A percentile compares a stretch with the other conserved stretches of the same genome.
These are phyloP conservation scores for Sebastes diaconus DNA, from an alignment of 2,797 vertebrate genomes.

Conservation along the genomic window DNA sequence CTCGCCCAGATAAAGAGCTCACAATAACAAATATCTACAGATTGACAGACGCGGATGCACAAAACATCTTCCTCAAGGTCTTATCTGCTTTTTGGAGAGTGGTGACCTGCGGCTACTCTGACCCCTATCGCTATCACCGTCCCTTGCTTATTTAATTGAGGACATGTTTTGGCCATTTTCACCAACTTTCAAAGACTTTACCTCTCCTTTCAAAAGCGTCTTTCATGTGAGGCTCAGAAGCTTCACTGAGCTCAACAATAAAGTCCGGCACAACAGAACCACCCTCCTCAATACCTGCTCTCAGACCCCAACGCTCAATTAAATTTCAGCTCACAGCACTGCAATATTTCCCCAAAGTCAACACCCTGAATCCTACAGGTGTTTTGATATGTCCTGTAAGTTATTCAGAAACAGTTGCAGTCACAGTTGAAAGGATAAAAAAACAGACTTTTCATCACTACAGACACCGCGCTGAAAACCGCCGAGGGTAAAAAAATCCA, in stretches of 20 bases:
- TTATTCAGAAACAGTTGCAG: slow-evolving; percentile 10
- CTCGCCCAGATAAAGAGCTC: neutral
- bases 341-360: slow-evolving; percentile 3
- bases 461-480: neutral
- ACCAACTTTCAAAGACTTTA: slow-evolving; percentile 9
- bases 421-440: neutral
- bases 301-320: slow-evolving; percentile 2
- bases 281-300: slow-evolving; percentile 3
- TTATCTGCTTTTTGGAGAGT: slow-evolving; percentile 10
- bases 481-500: neutral
- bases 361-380: slow-evolving; percentile 15
- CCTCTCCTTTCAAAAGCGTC: slow-evolving; percentile 24
- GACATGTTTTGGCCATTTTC: slow-evolving; percentile 1
- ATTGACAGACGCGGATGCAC: neutral
- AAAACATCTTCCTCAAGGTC: slow-evolving; percentile 3
- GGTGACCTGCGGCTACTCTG: neutral
- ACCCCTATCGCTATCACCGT: neutral
- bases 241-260: slow-evolving; percentile 43
- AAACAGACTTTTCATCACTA: neutral
- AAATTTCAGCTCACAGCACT: slow-evolving; percentile 16
- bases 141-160: slow-evolving; percentile 27
- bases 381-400: slow-evolving; percentile 3
- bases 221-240: slow-evolving; percentile 22
- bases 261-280: slow-evolving; percentile 29
- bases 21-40: slow-evolving; percentile 16